A percentile compares a stretch with the other conserved stretches of the same genome.
Conservation (phyloP, 2,888 invertebrate species). For the Chrysomela aeneicollis region DNA sequence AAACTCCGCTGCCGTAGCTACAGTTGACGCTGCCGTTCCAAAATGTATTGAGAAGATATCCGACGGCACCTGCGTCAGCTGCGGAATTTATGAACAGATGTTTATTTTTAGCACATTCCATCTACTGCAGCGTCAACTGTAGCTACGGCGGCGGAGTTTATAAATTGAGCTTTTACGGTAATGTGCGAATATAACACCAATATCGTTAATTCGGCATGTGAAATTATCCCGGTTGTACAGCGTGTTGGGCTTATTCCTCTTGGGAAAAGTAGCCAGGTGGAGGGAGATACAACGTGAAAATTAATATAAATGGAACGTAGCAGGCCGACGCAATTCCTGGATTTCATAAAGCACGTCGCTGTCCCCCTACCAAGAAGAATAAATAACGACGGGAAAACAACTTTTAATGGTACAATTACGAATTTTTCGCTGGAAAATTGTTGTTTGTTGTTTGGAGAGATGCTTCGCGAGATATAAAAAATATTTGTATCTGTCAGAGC, state of each 20-base stretch:
- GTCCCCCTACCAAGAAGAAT: conserved; percentile 32
- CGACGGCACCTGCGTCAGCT: too few relatives aligned
- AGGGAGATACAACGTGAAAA: conserved; percentile 35
- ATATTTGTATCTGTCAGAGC: background rate
- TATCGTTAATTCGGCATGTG: background rate
- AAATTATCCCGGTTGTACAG: background rate
- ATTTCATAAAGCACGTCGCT: conserved; percentile 34
- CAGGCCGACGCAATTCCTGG: conserved; percentile 37
- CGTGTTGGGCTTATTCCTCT: background rate
- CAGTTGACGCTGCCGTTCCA: too few relatives aligned
- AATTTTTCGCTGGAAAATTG: conserved; percentile 30
- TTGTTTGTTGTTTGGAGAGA: conserved; percentile 31
- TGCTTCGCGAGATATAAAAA: conserved; percentile 26
- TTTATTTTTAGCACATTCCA: too few relatives aligned
- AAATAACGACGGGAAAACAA: conserved; percentile 36
- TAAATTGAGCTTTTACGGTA: too few relatives aligned
- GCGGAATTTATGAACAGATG: too few relatives aligned
- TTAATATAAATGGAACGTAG: conserved; percentile 38
- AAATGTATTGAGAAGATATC: too few relatives aligned
- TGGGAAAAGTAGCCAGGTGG: conserved; percentile 7
- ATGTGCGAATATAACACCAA: background rate
- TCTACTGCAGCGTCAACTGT: too few relatives aligned
- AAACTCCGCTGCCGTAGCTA: too few relatives aligned
- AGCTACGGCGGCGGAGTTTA: too few relatives aligned
- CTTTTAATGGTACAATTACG: conserved; percentile 39